These are phyloP conservation scores for Steinernema hermaphroditum DNA, from an alignment of 2,888 invertebrate species.

Conservation along the genomic window DNA sequence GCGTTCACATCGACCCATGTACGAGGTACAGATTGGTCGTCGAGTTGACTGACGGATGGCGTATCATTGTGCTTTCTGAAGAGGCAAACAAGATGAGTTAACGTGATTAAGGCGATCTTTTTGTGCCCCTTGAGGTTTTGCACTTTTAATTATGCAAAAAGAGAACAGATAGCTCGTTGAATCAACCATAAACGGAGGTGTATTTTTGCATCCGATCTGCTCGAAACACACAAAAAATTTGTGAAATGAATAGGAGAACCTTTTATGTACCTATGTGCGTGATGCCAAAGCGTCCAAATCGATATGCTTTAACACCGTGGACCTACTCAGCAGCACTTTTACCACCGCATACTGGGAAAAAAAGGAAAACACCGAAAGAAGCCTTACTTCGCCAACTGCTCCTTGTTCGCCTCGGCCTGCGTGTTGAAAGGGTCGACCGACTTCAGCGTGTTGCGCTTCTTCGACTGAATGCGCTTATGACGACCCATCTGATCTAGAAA, in stretches of 20 bases:
- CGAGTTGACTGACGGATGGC: background rate
- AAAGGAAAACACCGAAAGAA: background rate
- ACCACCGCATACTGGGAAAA: background rate
- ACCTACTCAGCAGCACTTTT: no score
- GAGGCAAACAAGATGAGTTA: background rate
- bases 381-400: background rate
- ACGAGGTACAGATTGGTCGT: background rate
- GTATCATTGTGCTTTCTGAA: background rate
- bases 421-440: conserved; percentile 11
- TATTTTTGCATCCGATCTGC: no score
- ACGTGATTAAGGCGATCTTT: no score
- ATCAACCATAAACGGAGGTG: no score
- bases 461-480: background rate
- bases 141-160: no score
- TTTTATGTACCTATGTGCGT: no score
- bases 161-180: no score
- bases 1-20: background rate
- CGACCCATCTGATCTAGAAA: conserved; percentile 1
- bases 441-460: conserved; percentile 10
- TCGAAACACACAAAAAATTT: no score
- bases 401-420: background rate
- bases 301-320: no score
- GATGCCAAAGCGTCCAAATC: no score
- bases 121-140: no score
- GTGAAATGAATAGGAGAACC: no score